Conservation (phyloP, 2,888 invertebrate genomes). For the Temnothorax ravouxi region DNA sequence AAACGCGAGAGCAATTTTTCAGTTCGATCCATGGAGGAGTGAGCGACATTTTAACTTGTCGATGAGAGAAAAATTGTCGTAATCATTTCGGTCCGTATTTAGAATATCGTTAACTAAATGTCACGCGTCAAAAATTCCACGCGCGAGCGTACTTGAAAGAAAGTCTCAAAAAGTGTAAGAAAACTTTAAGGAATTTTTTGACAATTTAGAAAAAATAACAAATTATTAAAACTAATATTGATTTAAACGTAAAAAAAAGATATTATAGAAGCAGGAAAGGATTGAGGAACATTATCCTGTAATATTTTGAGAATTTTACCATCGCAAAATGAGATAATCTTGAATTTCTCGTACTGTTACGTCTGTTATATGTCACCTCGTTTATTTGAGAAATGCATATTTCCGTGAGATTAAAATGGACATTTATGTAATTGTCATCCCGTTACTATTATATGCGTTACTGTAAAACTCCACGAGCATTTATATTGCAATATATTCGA, state of each 20-base stretch:
- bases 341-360: not conserved
- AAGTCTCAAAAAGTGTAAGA: not conserved
- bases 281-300: not conserved
- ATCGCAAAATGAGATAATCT: constrained; percentile 20
- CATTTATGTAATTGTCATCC: constrained; percentile 1
- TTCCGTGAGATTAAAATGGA: constrained; percentile 2
- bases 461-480: not conserved
- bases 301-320: not conserved
- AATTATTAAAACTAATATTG: not conserved
- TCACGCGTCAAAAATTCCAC: not conserved
- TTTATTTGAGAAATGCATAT: not conserved
- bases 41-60: not conserved
- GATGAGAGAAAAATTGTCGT: not conserved
- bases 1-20: constrained; percentile 1
- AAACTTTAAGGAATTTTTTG: not conserved
- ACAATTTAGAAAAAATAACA: not conserved
- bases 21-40: not conserved
- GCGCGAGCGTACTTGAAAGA: not conserved
- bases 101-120: constrained; percentile 6
- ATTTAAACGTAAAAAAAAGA: not conserved
- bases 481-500: not conserved
- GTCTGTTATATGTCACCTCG: not conserved
- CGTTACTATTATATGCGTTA: not conserved
- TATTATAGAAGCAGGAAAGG: not conserved
- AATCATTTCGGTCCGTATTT: not conserved